phyloP scores from a whole-genome alignment of 1,140 invertebrate species.

The Gerris buenoi region DNA sequence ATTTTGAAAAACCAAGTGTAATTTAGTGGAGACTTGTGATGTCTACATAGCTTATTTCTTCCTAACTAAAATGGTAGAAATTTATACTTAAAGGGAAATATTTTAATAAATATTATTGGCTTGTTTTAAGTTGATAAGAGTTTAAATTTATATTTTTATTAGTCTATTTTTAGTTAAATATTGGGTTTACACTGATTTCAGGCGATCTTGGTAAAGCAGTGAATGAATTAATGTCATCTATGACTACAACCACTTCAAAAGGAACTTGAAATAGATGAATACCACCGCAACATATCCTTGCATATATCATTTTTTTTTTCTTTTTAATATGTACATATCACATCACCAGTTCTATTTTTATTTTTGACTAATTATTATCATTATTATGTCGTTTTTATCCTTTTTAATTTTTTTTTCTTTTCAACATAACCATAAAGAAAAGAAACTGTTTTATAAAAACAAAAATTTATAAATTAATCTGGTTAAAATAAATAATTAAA shows the following conservation, averaged over 20 bases:
- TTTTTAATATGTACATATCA: slow-evolving; percentile 10
- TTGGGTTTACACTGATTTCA: no score
- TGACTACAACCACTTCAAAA: background rate
- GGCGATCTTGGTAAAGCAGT: slow-evolving; percentile 7
- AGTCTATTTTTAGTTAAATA: no score
- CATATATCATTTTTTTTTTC: background rate
- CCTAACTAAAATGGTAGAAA: no score
- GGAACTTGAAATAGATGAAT: background rate
- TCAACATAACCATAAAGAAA: background rate
- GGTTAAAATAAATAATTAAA: no score
- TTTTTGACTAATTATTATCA: background rate
- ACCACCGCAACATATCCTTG: background rate
- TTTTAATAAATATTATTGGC: no score
- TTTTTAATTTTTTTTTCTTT: background rate
- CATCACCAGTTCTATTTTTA: background rate
- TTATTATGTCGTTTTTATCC: background rate
- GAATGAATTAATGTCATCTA: slow-evolving; percentile 4
- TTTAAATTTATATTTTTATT: no score
- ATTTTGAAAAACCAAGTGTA: no score
- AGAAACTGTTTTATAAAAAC: background rate
- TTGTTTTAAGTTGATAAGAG: no score
- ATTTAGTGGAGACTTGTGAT: no score
- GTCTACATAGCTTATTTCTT: no score
- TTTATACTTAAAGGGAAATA: no score
- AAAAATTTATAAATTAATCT: background rate